Base-by-base conservation (phyloP, 1,140 invertebrate species). In the Callitettix versicolor region DNA sequence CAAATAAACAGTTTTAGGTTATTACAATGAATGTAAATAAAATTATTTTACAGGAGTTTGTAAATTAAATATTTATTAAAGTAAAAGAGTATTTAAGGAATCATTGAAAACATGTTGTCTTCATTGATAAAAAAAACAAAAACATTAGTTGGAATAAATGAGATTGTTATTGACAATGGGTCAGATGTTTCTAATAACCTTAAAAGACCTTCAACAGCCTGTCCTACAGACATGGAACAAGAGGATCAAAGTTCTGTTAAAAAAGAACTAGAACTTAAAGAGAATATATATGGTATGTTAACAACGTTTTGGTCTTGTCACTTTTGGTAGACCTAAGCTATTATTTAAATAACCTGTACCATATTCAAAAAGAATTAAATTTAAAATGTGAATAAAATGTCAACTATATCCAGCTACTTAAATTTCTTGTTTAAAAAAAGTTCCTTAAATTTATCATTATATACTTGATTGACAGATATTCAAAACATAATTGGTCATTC, bases 101-200 rank as follows among this genome's bases (percentile, higher is more conserved):
- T 4, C 21, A 46, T 3, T 24, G 4, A 17, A 18, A 51, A 36
- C 5, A 55, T 55, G 53, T 20, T 55, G 21, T 22, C 53, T 34
- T 15, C 41, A 1, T 17, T 55, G 11, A 18, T 55, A 20, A 55
- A 55, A 14, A 55, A 55, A 55, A 55, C 53, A 34, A 55, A 46
- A 42, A 44, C 53, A 12, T 46, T 55, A 21, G 30, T 55, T 14
- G 53, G 53, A 14, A 55, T 55, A 17, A 36, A 34, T 46, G 53
- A 55, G 41, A 48, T 30, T 33, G 21, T 33, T 47, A 17, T 44
- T 9, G 53, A 21, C 17, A 34, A 33, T 38, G n/a, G 15, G 3
- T 17, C 20, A 42, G 20, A 53, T 42, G n/a, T 20, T 24, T 20
- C 43, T 18, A 9, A 30, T 24, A 55, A 21, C 42, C 34, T 26